Percentiles rank a stretch among this genome's conserved stretches.
These are phyloP conservation scores for Ceyx cyanopectus DNA, from an alignment of 2,113 vertebrate genomes.

Conservation along the genomic window DNA sequence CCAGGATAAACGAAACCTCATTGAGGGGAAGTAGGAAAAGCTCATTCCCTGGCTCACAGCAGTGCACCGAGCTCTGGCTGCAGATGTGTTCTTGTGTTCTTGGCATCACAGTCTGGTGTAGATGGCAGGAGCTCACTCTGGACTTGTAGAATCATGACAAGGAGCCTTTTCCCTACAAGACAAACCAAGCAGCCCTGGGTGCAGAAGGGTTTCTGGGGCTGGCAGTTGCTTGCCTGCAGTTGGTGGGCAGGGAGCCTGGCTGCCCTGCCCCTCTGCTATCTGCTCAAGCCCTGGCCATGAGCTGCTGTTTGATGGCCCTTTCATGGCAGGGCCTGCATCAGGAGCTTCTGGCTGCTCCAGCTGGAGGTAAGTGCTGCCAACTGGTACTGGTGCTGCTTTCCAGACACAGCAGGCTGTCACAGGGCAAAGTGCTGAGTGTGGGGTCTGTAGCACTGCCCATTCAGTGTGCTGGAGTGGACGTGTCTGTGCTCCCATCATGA, in stretches of 20 bases:
- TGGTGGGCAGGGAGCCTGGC: background rate
- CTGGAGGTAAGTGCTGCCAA: background rate
- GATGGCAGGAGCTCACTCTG: background rate
- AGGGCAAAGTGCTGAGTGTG: background rate
- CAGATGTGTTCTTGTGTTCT: background rate
- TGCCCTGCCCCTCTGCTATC: background rate
- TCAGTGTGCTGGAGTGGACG: background rate
- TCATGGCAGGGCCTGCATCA: background rate
- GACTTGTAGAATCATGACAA: background rate
- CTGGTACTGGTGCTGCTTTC: background rate
- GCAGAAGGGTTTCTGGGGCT: background rate
- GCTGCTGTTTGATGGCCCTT: background rate
- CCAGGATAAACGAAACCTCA: background rate
- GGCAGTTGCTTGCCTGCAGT: no score
- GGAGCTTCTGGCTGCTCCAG: background rate
- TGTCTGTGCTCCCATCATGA: accelerated
- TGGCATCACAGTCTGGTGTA: background rate
- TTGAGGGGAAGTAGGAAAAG: background rate
- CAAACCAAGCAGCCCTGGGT: background rate
- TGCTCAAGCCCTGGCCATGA: background rate
- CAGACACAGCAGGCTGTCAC: background rate
- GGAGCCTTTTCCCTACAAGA: background rate
- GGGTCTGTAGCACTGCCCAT: background rate
- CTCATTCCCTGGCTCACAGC: background rate
- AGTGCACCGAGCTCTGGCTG: background rate